Evolutionary conservation across 2,888 invertebrate species (phyloP).

Genomic region (Noctuana brunneofusca): DNA sequence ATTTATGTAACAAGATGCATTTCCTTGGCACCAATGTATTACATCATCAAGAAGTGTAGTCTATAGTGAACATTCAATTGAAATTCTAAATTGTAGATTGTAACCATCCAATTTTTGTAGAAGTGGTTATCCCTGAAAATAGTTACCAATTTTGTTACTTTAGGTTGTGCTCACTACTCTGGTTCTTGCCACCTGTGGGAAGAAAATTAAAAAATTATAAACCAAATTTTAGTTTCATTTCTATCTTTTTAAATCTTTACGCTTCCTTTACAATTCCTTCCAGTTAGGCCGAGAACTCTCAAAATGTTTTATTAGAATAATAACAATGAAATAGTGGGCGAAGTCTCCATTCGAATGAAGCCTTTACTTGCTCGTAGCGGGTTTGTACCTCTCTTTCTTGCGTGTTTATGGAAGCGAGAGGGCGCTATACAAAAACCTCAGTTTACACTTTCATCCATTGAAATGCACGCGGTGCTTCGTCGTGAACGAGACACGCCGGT

Average conservation of each 20-base stretch:
- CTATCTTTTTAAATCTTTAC: neutral
- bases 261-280: neutral
- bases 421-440: slow-evolving; percentile 79
- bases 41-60: slow-evolving; percentile 38
- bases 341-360: slow-evolving; percentile 66
- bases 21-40: slow-evolving; percentile 39
- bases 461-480: slow-evolving; percentile 78
- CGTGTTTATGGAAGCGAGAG: slow-evolving; percentile 61
- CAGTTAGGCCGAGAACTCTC: slow-evolving; percentile 34
- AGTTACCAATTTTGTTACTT: slow-evolving; percentile 80
- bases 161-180: slow-evolving; percentile 79
- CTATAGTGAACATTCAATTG: slow-evolving; percentile 37
- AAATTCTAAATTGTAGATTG: slow-evolving; percentile 35
- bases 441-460: slow-evolving; percentile 81
- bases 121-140: slow-evolving; percentile 78
- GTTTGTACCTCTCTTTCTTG: slow-evolving; percentile 57
- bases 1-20: slow-evolving; percentile 31
- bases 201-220: slow-evolving; percentile 76
- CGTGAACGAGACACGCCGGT: slow-evolving; percentile 69
- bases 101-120: slow-evolving; percentile 46
- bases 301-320: slow-evolving; percentile 62
- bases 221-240: slow-evolving; percentile 60
- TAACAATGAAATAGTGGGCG: slow-evolving; percentile 75
- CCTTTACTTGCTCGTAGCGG: slow-evolving; percentile 58
- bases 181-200: slow-evolving; percentile 78